phyloP scores from a whole-genome alignment of 37 sponge, comb jelly and placozoan genomes.

The Haliclona indistincta region DNA sequence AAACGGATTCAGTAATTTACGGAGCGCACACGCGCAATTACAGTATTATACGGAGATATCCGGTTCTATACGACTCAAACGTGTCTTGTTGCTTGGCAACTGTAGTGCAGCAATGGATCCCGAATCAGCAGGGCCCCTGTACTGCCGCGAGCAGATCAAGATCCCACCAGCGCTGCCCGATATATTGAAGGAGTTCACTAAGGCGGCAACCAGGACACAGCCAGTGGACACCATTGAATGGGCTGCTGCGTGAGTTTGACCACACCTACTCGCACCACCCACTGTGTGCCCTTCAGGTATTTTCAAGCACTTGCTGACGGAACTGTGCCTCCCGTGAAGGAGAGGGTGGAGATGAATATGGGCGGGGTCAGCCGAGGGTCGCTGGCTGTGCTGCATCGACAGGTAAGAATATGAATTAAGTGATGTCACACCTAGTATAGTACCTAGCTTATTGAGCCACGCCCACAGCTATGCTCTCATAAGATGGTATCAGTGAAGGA shows the following conservation, averaged over 20 bases:
- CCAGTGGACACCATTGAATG: conserved; percentile 88
- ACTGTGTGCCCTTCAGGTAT: conserved; percentile 55
- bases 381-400: conserved; percentile 86
- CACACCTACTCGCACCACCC: background rate
- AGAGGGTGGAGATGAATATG: conserved; percentile 65
- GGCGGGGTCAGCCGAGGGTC: conserved; percentile 74
- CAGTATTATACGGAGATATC: background rate
- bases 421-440: background rate
- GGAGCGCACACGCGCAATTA: no score
- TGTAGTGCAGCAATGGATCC: background rate
- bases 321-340: conserved; percentile 89
- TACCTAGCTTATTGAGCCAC: conserved; percentile 1
- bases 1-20: no score
- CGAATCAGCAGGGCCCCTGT: conserved; percentile 91
- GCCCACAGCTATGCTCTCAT: conserved; percentile 27
- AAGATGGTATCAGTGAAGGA: conserved; percentile 10
- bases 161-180: conserved; percentile 93
- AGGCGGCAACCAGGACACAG: conserved; percentile 97
- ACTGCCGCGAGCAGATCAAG: conserved; percentile 95
- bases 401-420: conserved; percentile 39
- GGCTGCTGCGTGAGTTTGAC: conserved; percentile 82
- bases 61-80: background rate
- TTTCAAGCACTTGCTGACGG: conserved; percentile 81
- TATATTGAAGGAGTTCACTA: conserved; percentile 95
- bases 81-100: background rate